Percentiles rank a stretch among this genome's conserved stretches.
Conservation (phyloP, 2,113 vertebrate genomes). For the Xenopus tropicalis region UCB_Xtro_10.0 CM004443.2:47019501-47020000, state of each 20-base stretch:
- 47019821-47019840: constrained; percentile 60
- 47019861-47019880: constrained; percentile 65
- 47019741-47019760: constrained; percentile 54
- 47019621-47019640: constrained; percentile 47
- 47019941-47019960: constrained; percentile 50
- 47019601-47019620: constrained; percentile 49
- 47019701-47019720: constrained; percentile 65
- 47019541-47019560: constrained; percentile 45
- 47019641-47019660: constrained; percentile 42
- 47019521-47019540: constrained; percentile 58
- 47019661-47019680: constrained; percentile 45
- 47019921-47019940: constrained; percentile 55
- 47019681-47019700: constrained; percentile 64
- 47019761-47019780: constrained; percentile 56
- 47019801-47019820: constrained; percentile 55
- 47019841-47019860: constrained; percentile 63
- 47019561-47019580: constrained; percentile 44
- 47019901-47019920: constrained; percentile 33
- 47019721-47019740: constrained; percentile 57
- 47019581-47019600: constrained; percentile 53
- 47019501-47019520: constrained; percentile 59
- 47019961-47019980: constrained; percentile 43
- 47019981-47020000: too few relatives aligned
- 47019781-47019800: constrained; percentile 63
- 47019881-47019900: constrained; percentile 58